These are phyloP conservation scores for Lasiurus borealis DNA, from an alignment of 2,113 vertebrate species.

Conservation along the genomic window DNA sequence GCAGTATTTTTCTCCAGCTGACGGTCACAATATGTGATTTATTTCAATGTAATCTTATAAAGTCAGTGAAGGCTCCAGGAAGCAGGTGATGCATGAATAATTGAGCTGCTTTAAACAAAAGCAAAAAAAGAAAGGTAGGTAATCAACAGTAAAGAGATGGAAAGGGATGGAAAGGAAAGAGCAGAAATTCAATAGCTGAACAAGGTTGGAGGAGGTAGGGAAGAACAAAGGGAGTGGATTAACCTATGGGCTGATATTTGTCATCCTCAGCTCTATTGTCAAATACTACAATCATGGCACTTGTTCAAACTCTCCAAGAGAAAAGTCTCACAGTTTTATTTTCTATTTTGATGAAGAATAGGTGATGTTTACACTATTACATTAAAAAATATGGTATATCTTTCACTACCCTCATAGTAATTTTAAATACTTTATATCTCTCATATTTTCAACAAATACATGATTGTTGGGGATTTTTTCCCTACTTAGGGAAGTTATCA, in stretches of 20 bases:
- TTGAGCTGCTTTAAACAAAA: not conserved
- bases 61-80: not conserved
- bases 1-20: not conserved
- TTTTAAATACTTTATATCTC: not conserved
- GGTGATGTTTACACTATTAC: not conserved
- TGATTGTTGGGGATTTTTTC: not conserved
- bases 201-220: not conserved
- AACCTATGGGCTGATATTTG: not conserved
- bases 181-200: not conserved
- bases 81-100: not conserved
- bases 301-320: not conserved
- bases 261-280: not conserved
- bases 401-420: not conserved
- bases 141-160: not conserved
- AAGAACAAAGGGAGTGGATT: not conserved
- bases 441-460: not conserved
- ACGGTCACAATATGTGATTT: not conserved
- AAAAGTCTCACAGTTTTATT: not conserved
- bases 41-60: not conserved
- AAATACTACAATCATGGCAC: not conserved
- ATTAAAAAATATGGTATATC: not conserved
- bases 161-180: not conserved
- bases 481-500: not conserved
- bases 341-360: constrained; percentile 19
- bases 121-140: not conserved